These are phyloP conservation scores for Propithecus deckenii DNA, from an alignment of 2,797 vertebrate species.

Conservation along the genomic window DNA sequence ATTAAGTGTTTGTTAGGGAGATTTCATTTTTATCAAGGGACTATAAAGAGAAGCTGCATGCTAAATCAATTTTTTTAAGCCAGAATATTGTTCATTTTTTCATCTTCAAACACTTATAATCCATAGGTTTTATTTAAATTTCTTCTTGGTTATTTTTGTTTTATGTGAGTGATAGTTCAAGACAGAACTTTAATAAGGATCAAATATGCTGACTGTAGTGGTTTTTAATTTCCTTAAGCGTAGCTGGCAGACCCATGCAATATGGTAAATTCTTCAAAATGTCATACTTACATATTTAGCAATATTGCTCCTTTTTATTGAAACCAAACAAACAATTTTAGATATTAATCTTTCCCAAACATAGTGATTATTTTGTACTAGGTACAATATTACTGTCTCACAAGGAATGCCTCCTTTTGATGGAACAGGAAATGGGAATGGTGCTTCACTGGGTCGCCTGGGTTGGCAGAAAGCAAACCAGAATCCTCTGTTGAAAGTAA, in stretches of 20 bases:
- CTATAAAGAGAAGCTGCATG: slow-evolving; percentile 86
- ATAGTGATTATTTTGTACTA: slow-evolving; percentile 66
- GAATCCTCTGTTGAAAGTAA: background rate
- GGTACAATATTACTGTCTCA: slow-evolving; percentile 15
- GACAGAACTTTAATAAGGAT: slow-evolving; percentile 79
- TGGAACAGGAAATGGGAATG: background rate
- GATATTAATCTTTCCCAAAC: slow-evolving; percentile 75
- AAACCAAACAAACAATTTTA: slow-evolving; percentile 78
- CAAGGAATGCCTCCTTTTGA: background rate
- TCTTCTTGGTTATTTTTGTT: slow-evolving; percentile 79
- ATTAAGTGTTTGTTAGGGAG: slow-evolving; percentile 92
- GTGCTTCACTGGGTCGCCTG: background rate
- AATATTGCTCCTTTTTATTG: slow-evolving; percentile 78
- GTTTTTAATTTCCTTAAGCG: slow-evolving; percentile 82
- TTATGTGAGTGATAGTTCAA: slow-evolving; percentile 70
- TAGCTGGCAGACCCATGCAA: slow-evolving; percentile 68
- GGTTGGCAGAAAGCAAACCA: background rate
- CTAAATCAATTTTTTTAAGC: slow-evolving; percentile 87
- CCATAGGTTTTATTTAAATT: slow-evolving; percentile 79
- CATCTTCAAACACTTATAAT: slow-evolving; percentile 81
- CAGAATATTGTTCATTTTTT: slow-evolving; percentile 84
- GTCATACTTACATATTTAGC: slow-evolving; percentile 74
- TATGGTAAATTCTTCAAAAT: slow-evolving; percentile 79
- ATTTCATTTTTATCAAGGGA: slow-evolving; percentile 88
- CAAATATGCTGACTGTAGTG: slow-evolving; percentile 77